phyloP scores from a whole-genome alignment of 1,140 invertebrate genomes.

The Patella vulgata region DNA sequence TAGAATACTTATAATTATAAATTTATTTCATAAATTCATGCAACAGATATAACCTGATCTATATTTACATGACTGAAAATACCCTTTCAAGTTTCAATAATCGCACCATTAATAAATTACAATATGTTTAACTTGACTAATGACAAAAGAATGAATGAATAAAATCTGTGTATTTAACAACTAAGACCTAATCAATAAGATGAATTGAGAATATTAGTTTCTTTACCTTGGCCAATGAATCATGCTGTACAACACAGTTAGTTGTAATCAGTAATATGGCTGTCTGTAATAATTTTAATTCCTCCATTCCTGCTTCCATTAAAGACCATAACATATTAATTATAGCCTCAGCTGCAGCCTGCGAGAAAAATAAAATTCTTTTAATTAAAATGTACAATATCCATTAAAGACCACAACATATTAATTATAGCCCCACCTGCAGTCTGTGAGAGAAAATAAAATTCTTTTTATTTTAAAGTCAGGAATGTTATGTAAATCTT shows the following conservation, averaged over 20 bases:
- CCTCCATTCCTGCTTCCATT: conserved; percentile 92
- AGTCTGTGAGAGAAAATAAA: conserved; percentile 57
- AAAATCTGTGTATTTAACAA: too few species aligned
- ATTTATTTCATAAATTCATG: too few species aligned
- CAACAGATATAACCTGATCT: too few species aligned
- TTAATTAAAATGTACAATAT: conserved; percentile 62
- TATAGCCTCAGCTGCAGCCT: conserved; percentile 85
- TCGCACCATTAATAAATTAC: too few species aligned
- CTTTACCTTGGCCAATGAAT: conserved; percentile 87
- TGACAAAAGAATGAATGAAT: too few species aligned
- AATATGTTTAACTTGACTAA: too few species aligned
- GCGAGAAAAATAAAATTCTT: conserved; percentile 21
- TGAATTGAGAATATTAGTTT: too few species aligned
- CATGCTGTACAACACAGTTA: conserved; percentile 91
- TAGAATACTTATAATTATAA: too few species aligned
- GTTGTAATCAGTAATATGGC: conserved; percentile 94
- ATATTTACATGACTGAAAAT: too few species aligned
- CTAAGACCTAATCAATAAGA: too few species aligned
- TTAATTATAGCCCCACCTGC: conserved; percentile 92
- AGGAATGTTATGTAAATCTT: too few species aligned
- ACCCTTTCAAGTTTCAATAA: too few species aligned
- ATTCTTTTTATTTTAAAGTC: neutral
- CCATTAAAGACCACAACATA: conserved; percentile 92
- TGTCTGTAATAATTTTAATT: conserved; percentile 96
- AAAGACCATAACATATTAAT: conserved; percentile 92